A percentile compares a stretch with the other conserved stretches of the same genome.
phyloP scores from a whole-genome alignment of 2,113 vertebrate genomes.

The Todiramphus chloris region DNA sequence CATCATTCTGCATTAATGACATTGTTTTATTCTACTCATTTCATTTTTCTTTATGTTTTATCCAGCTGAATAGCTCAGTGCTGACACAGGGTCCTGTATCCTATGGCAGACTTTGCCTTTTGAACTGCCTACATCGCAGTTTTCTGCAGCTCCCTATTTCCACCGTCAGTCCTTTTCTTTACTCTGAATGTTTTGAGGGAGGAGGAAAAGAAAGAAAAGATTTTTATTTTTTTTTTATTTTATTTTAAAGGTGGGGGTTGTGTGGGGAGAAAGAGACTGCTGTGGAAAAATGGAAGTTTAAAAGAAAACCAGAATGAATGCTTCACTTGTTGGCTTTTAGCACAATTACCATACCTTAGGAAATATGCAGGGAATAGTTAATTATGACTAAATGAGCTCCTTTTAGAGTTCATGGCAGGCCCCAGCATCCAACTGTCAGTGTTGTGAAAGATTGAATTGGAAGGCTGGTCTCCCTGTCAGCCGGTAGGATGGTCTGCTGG shows the following conservation, averaged over 20 bases:
- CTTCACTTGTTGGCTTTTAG: constrained; percentile 79
- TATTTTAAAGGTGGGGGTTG: neutral
- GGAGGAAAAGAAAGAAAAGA: constrained; percentile 24
- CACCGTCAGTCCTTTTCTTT: constrained; percentile 62
- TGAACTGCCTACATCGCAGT: constrained; percentile 58
- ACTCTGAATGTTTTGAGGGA: constrained; percentile 68
- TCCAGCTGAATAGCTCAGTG: constrained; percentile 24
- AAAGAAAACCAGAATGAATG: constrained; percentile 74
- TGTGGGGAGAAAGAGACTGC: constrained; percentile 14
- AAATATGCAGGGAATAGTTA: constrained; percentile 80
- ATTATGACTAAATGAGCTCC: constrained; percentile 78
- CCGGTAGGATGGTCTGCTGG: constrained; percentile 56
- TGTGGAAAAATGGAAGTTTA: constrained; percentile 55
- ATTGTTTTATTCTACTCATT: constrained; percentile 25
- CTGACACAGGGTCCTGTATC: constrained; percentile 32
- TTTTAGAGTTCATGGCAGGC: constrained; percentile 72
- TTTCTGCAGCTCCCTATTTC: constrained; percentile 50
- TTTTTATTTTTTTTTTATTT: neutral
- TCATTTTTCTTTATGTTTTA: constrained; percentile 46
- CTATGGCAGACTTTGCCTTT: constrained; percentile 48
- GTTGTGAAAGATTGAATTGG: constrained; percentile 76
- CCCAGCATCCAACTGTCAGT: constrained; percentile 74
- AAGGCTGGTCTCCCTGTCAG: constrained; percentile 72
- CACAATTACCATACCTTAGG: constrained; percentile 78
- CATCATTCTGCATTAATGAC: constrained; percentile 22